Percentiles rank a stretch among this genome's conserved stretches.
These are phyloP conservation scores for Aphelenchoides besseyi DNA, from an alignment of 1,140 invertebrate genomes.

Conservation along the genomic window DNA sequence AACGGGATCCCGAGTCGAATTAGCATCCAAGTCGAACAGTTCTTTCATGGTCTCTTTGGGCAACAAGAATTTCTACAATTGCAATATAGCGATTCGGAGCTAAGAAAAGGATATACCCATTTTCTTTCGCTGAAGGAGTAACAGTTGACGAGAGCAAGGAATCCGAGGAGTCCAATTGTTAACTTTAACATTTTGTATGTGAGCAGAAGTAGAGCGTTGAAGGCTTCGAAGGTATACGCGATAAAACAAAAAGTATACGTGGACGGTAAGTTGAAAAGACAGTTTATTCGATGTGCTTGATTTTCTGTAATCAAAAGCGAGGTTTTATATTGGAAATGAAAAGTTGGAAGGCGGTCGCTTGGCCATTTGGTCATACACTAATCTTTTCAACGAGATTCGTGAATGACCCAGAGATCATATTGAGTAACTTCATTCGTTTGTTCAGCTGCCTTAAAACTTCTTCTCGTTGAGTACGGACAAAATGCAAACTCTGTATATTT, in stretches of 20 bases:
- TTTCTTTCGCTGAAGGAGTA: constrained; percentile 38
- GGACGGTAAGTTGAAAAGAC: background rate
- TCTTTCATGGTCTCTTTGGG: constrained; percentile 37
- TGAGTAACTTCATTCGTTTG: background rate
- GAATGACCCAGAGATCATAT: background rate
- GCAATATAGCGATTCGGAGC: background rate
- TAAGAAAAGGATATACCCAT: constrained; percentile 27
- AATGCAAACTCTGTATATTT: too few relatives aligned
- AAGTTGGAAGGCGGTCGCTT: background rate
- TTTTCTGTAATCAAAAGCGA: background rate
- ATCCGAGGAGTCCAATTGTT: constrained; percentile 4
- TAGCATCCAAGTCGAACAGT: constrained; percentile 28
- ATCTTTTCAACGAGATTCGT: background rate
- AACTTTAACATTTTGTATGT: too few relatives aligned
- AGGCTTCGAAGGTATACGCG: too few relatives aligned
- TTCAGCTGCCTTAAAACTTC: background rate
- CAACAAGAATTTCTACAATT: constrained; percentile 36
- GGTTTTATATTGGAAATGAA: background rate
- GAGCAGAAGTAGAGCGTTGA: background rate
- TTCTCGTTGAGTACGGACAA: too few relatives aligned
- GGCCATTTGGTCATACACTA: background rate
- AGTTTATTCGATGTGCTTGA: background rate
- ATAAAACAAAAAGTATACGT: background rate
- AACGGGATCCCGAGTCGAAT: constrained; percentile 31
- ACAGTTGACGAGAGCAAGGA: background rate